phyloP scores from a whole-genome alignment of 2,797 vertebrate genomes.

The Cryptoprocta ferox region DNA sequence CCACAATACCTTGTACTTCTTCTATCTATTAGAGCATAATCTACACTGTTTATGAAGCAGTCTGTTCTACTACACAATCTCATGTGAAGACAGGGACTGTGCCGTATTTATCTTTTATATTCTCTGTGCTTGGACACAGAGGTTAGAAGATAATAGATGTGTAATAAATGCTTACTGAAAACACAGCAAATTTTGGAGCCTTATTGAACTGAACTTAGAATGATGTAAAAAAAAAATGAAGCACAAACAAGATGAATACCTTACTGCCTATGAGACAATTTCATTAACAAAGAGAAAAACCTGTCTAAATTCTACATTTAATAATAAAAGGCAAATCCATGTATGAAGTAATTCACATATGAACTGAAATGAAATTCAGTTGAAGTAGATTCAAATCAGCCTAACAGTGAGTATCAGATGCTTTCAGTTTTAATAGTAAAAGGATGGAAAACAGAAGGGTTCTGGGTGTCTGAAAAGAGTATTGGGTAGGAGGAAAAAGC shows the following conservation, averaged over 20 bases:
- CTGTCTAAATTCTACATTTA: constrained; percentile 45
- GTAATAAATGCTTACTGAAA: constrained; percentile 49
- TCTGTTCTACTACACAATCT: background rate
- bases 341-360: background rate
- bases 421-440: constrained; percentile 51
- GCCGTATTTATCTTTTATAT: constrained; percentile 34
- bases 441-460: constrained; percentile 19
- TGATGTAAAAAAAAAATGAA: background rate
- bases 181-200: background rate
- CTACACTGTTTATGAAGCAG: background rate
- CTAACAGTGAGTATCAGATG: constrained; percentile 19
- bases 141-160: background rate
- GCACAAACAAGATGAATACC: background rate
- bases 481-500: background rate
- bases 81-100: background rate
- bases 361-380: constrained; percentile 48
- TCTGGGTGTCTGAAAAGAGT: constrained; percentile 23
- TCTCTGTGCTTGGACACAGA: background rate
- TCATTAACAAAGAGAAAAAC: constrained; percentile 5
- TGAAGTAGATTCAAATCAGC: constrained; percentile 42
- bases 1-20: background rate
- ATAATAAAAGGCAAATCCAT: constrained; percentile 49
- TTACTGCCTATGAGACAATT: background rate
- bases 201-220: background rate
- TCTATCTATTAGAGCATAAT: background rate